Percentiles rank a stretch among this genome's conserved stretches.
phyloP scores from a whole-genome alignment of 2,797 vertebrate species.

The Chaetodon trifasciatus region DNA sequence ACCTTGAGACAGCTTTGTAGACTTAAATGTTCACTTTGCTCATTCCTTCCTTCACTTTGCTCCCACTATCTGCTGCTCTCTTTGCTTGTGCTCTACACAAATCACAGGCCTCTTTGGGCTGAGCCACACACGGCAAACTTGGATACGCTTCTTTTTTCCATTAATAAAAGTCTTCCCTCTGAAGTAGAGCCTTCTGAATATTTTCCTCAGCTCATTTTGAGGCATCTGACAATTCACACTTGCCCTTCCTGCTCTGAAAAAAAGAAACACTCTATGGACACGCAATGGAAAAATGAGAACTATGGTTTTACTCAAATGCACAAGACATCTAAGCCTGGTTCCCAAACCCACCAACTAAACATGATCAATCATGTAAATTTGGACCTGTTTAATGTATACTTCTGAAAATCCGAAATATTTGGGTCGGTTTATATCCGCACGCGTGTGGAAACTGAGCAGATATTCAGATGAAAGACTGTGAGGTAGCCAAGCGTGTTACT shows the following conservation, averaged over 20 bases:
- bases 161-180: constrained; percentile 78
- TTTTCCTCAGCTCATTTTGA: constrained; percentile 72
- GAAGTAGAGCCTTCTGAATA: constrained; percentile 66
- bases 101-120: constrained; percentile 53
- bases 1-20: constrained; percentile 43
- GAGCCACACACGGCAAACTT: constrained; percentile 71
- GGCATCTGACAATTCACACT: constrained; percentile 70
- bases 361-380: constrained; percentile 69
- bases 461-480: constrained; percentile 58
- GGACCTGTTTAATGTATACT: constrained; percentile 61
- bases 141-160: constrained; percentile 77
- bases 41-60: constrained; percentile 33
- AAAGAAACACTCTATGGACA: constrained; percentile 58
- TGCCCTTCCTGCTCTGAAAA: constrained; percentile 67
- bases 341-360: constrained; percentile 52
- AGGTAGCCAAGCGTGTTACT: constrained; percentile 55
- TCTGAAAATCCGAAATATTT: constrained; percentile 51
- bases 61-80: constrained; percentile 44
- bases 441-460: constrained; percentile 71
- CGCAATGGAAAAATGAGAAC: constrained; percentile 70
- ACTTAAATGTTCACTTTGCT: constrained; percentile 52
- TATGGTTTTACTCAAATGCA: constrained; percentile 58
- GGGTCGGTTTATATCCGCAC: constrained; percentile 56
- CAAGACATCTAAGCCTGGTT: constrained; percentile 50
- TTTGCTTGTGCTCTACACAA: constrained; percentile 52